Evolutionary conservation across 2,888 invertebrate genomes (phyloP).

Genomic region (Digitonthophagus gazella): DNA sequence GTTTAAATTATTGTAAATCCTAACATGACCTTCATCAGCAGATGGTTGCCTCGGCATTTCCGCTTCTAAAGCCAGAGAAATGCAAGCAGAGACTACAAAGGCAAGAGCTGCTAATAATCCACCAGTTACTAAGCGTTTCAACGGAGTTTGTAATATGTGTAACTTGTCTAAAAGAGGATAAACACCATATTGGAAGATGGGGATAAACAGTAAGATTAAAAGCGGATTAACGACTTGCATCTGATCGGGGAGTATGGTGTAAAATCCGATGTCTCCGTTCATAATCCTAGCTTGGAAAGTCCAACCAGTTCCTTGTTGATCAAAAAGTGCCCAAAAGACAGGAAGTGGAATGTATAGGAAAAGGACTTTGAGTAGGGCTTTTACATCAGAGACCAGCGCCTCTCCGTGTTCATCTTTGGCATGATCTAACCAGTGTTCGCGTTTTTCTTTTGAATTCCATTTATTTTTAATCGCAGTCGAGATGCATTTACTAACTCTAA

Average conservation of each 20-base stretch:
- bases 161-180: slow-evolving; percentile 69
- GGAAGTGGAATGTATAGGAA: slow-evolving; percentile 86
- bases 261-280: slow-evolving; percentile 75
- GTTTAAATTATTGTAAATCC: slow-evolving; percentile 68
- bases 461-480: slow-evolving; percentile 54
- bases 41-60: slow-evolving; percentile 61
- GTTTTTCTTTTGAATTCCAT: slow-evolving; percentile 56
- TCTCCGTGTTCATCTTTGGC: slow-evolving; percentile 76
- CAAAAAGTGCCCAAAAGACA: slow-evolving; percentile 96
- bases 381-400: slow-evolving; percentile 75
- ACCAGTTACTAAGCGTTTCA: slow-evolving; percentile 85
- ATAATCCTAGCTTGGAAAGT: slow-evolving; percentile 89
- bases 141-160: slow-evolving; percentile 68
- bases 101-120: slow-evolving; percentile 82
- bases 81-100: slow-evolving; percentile 84
- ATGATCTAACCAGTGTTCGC: slow-evolving; percentile 87
- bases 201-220: slow-evolving; percentile 81
- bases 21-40: slow-evolving; percentile 60
- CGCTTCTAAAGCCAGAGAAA: slow-evolving; percentile 76
- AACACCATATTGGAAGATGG: slow-evolving; percentile 73
- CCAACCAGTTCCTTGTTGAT: slow-evolving; percentile 94
- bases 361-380: slow-evolving; percentile 71
- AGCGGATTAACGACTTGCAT: slow-evolving; percentile 92
- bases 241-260: slow-evolving; percentile 86
- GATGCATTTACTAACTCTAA: slow-evolving; percentile 74